These are phyloP conservation scores for Diabrotica balteata DNA, from an alignment of 2,888 invertebrate species.

Conservation along the genomic window DNA sequence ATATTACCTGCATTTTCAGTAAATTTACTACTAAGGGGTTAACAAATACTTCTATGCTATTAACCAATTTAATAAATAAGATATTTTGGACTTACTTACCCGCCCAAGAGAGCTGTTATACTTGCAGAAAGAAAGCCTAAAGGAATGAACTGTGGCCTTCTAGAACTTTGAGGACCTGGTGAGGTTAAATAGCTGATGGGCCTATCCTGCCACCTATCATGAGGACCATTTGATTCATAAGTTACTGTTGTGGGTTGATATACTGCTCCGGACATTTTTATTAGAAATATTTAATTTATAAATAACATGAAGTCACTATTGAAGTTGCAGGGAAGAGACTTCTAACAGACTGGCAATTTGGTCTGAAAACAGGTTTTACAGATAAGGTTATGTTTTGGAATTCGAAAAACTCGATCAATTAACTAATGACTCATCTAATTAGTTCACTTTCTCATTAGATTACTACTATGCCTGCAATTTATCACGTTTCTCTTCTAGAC, in stretches of 20 bases:
- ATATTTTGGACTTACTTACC: no score
- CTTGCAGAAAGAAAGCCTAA: no score
- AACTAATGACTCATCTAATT: constrained; percentile 4
- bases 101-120: no score
- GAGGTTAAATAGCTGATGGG: constrained; percentile 58
- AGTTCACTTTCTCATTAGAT: not conserved
- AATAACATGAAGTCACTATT: not conserved
- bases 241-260: constrained; percentile 82
- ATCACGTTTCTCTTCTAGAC: no score
- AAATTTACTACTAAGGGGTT: no score
- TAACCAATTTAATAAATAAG: no score
- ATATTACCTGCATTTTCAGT: no score
- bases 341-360: constrained; percentile 12
- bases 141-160: constrained; percentile 55
- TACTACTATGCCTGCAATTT: no score
- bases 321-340: not conserved
- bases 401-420: constrained; percentile 6
- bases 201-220: constrained; percentile 56
- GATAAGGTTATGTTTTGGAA: constrained; percentile 31
- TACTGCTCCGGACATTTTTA: constrained; percentile 66
- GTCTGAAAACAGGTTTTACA: constrained; percentile 19
- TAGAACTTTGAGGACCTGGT: constrained; percentile 64
- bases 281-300: not conserved
- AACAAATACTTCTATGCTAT: no score
- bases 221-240: constrained; percentile 65